Evolutionary conservation across 2,888 invertebrate genomes (phyloP).

Genomic region (Coenonympha glycerion): DNA sequence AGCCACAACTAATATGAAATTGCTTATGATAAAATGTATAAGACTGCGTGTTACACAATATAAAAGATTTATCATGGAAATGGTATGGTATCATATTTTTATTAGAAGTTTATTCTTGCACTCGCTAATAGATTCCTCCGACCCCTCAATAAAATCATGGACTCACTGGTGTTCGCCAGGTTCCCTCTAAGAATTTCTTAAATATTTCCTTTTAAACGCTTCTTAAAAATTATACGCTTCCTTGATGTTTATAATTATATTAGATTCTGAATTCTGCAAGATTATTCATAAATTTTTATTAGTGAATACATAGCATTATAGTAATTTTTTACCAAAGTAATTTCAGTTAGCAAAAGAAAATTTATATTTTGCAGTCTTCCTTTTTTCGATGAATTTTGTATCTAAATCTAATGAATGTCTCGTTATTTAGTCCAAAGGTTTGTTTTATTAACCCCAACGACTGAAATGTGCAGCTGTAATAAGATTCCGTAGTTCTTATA

Average conservation of each 20-base stretch:
- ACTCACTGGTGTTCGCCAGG: not conserved
- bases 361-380: slow-evolving; percentile 49
- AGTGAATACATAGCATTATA: slow-evolving; percentile 25
- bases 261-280: not conserved
- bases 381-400: slow-evolving; percentile 33
- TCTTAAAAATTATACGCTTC: no score
- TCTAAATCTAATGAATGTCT: not conserved
- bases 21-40: slow-evolving; percentile 27
- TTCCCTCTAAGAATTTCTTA: not conserved
- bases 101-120: slow-evolving; percentile 22
- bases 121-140: slow-evolving; percentile 33
- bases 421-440: slow-evolving; percentile 49
- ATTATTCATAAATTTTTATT: not conserved
- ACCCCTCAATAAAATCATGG: slow-evolving; percentile 26
- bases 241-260: not conserved
- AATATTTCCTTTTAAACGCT: not conserved
- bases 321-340: slow-evolving; percentile 66
- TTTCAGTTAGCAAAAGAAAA: slow-evolving; percentile 28
- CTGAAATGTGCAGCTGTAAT: slow-evolving; percentile 44
- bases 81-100: slow-evolving; percentile 9
- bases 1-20: slow-evolving; percentile 22
- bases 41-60: slow-evolving; percentile 28
- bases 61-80: slow-evolving; percentile 28
- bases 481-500: slow-evolving; percentile 37
- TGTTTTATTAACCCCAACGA: slow-evolving; percentile 36